These are phyloP conservation scores for Brachionus calyciflorus DNA, from an alignment of 1,140 invertebrate genomes.

Conservation along the genomic window DNA sequence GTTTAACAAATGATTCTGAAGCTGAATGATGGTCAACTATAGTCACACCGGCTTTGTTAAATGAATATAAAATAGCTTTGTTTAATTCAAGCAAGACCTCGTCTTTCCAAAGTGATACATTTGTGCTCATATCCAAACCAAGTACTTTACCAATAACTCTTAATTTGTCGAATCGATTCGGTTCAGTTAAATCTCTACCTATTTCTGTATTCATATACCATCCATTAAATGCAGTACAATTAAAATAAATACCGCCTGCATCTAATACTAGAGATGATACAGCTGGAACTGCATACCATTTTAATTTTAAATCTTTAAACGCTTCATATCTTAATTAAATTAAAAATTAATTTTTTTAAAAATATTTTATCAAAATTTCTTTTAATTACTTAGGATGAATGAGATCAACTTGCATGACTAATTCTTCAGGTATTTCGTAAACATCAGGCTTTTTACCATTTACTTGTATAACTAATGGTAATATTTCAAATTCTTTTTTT, in stretches of 20 bases:
- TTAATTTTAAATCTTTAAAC: slow-evolving; percentile 79
- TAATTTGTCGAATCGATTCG: slow-evolving; percentile 78
- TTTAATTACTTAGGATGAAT: slow-evolving; percentile 81
- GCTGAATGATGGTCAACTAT: slow-evolving; percentile 93
- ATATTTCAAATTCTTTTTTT: slow-evolving; percentile 72
- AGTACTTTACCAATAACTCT: slow-evolving; percentile 80
- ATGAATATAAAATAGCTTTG: slow-evolving; percentile 84
- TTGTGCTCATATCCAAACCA: slow-evolving; percentile 79
- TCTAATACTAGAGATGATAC: slow-evolving; percentile 87
- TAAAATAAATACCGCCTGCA: slow-evolving; percentile 89
- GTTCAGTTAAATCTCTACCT: slow-evolving; percentile 81
- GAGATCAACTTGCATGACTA: slow-evolving; percentile 79
- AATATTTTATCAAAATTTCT: background rate
- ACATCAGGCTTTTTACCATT: slow-evolving; percentile 87
- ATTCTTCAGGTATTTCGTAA: slow-evolving; percentile 82
- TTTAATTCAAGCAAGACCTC: slow-evolving; percentile 84
- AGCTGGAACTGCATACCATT: slow-evolving; percentile 83
- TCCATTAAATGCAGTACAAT: slow-evolving; percentile 86
- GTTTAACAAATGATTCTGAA: slow-evolving; percentile 92
- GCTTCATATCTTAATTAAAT: slow-evolving; percentile 64
- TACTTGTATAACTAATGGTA: slow-evolving; percentile 83
- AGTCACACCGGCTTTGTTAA: slow-evolving; percentile 79
- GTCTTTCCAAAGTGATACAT: slow-evolving; percentile 85
- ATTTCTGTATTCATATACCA: slow-evolving; percentile 98
- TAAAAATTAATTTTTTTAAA: no score